These are phyloP conservation scores for Stichopus chloronotus DNA, from an alignment of 35 echinoderm and acorn worm species.

Conservation along the genomic window DNA sequence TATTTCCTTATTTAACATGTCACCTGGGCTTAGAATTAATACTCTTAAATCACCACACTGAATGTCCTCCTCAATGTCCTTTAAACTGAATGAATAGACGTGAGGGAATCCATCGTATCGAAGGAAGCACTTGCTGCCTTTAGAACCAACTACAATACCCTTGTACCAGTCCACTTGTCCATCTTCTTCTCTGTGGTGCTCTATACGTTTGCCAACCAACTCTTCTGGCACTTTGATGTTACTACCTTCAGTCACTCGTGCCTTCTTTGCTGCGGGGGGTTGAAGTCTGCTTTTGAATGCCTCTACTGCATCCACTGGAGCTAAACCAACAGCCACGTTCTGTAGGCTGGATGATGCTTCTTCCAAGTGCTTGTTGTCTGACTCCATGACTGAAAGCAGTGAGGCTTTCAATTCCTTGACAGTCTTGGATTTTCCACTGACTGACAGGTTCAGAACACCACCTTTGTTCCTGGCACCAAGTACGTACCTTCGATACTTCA, in stretches of 20 bases:
- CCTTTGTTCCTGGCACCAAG: slow-evolving; percentile 28
- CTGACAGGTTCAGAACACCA: slow-evolving; percentile 52
- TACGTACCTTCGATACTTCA: slow-evolving; percentile 49
- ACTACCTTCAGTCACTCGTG: background rate
- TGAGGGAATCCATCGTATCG: slow-evolving; percentile 1
- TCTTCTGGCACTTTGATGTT: background rate
- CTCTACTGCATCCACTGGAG: slow-evolving; percentile 24
- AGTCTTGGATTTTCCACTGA: background rate
- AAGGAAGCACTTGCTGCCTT: background rate
- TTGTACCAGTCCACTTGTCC: background rate
- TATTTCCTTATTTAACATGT: slow-evolving; percentile 1
- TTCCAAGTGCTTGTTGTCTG: background rate
- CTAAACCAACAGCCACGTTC: background rate
- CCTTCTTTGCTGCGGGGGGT: background rate
- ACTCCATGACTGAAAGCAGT: background rate
- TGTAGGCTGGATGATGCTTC: background rate
- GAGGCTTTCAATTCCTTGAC: slow-evolving; percentile 17
- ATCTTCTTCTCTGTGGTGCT: background rate
- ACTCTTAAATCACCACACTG: background rate
- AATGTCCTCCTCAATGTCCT: slow-evolving; percentile 19
- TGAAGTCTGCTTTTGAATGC: background rate
- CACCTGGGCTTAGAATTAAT: background rate
- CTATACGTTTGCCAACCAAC: slow-evolving; percentile 18
- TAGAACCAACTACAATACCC: background rate
- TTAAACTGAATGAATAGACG: background rate